Evolutionary conservation across 2,113 vertebrate species (phyloP), one percentile per base, ranked within the genome.

Genomic region (Sphaerodactylus townsendi): DNA sequence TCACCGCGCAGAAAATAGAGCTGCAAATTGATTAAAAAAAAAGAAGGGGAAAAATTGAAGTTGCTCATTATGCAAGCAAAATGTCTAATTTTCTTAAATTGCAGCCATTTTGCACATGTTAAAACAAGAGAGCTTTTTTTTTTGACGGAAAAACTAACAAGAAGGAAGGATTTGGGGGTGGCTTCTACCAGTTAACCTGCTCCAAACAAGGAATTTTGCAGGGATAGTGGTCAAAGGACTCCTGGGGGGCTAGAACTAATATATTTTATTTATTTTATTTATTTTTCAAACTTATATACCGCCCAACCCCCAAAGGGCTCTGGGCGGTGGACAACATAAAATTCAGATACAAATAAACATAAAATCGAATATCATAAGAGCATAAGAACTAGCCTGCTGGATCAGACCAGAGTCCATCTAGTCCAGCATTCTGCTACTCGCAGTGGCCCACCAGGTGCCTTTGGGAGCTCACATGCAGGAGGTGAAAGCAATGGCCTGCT

Each of bases 1-100:
- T 93, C 94, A 95, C 92, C 92, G 48, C 86, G 85, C 92, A 88
- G 92, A 93, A 94, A 95, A 94, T 90, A 94, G 91, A 91, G 90
- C 92, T 90, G 90, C 85, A 93, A 93, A 92, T 88, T 92, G 92
- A 92, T 89, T 88, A 72, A 79, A 83, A 64, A 79, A 69, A 19
- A 56, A 23, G 53, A 56, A 2, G 11, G 48, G 11, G 11, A 13
- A 10, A 92, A 93, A 91, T 90, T 89, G 87, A 88, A 77, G 81
- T 90, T 90, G 92, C 90, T 93, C 92, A 90, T 94, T 94, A 90
- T 81, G 83, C 77, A 88, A 95, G 90, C 90, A 69, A 84, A 84
- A 90, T 92, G 92, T 88, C 88, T 94, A 91, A 91, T 94, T 93
- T 93, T 90, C 86, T 92, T 90, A 92, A 93, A 95, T 92, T 91